These are phyloP conservation scores for Carlito syrichta DNA, from an alignment of 2,113 vertebrate species.

Conservation along the genomic window DNA sequence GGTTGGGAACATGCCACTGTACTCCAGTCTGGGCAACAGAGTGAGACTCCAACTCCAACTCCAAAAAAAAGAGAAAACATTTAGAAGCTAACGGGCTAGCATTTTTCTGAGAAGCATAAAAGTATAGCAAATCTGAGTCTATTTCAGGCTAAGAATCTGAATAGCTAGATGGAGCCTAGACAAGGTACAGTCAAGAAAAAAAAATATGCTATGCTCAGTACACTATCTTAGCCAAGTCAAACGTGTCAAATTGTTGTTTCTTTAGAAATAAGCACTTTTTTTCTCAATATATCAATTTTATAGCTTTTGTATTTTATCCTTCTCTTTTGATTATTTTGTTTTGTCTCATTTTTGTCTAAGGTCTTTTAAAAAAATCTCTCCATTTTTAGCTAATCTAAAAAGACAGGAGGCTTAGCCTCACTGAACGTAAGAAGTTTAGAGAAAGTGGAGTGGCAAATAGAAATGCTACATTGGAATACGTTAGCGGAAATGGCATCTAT, in stretches of 20 bases:
- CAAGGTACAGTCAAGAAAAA: background rate
- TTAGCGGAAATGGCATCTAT: background rate
- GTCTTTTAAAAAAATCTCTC: background rate
- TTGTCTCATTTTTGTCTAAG: background rate
- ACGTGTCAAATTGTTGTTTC: background rate
- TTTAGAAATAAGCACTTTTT: background rate
- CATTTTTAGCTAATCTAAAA: background rate
- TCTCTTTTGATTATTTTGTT: constrained; percentile 8
- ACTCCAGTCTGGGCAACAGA: too few species aligned
- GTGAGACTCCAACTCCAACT: too few species aligned
- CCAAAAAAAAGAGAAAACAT: too few species aligned
- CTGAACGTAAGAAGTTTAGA: background rate
- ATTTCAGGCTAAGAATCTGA: constrained; percentile 3
- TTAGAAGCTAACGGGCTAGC: background rate
- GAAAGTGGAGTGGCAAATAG: background rate
- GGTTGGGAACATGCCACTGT: too few species aligned
- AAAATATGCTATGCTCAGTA: background rate
- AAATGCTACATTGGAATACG: background rate
- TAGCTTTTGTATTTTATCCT: background rate
- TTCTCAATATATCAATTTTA: background rate
- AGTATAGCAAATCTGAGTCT: background rate
- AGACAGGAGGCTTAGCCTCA: background rate
- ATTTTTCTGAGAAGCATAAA: background rate
- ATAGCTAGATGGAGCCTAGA: background rate
- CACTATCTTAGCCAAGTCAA: background rate